Conservation (phyloP, 35 echinoderm and acorn worm genomes). For the Nesometra sesokonis region DNA sequence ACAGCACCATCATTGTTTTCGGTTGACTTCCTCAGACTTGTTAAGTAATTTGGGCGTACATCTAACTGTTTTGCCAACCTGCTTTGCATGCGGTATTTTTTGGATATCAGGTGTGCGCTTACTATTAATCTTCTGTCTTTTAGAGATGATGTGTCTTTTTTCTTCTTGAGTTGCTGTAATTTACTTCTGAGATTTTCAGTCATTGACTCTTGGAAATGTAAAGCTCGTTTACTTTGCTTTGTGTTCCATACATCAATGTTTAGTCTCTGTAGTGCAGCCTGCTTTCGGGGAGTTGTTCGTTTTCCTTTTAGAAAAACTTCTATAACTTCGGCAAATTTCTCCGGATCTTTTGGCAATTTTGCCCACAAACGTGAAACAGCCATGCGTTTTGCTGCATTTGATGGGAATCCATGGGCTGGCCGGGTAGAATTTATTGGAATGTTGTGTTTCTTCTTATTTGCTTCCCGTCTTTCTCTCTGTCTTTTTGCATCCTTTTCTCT, state of each 20-base stretch:
- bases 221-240: background rate
- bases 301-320: background rate
- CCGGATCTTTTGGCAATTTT: slow-evolving; percentile 12
- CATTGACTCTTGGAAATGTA: slow-evolving; percentile 7
- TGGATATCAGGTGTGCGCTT: background rate
- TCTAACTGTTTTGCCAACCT: background rate
- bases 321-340: slow-evolving; percentile 25
- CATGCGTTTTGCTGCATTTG: slow-evolving; percentile 1
- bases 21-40: background rate
- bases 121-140: background rate
- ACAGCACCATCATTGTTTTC: background rate
- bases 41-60: slow-evolving; percentile 26
- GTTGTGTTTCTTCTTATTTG: background rate
- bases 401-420: background rate
- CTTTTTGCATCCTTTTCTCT: slow-evolving; percentile 14
- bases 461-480: background rate
- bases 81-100: slow-evolving; percentile 8
- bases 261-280: background rate
- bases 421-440: background rate
- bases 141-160: slow-evolving; percentile 8
- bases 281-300: slow-evolving; percentile 7
- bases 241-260: background rate
- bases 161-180: background rate
- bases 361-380: background rate
- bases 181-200: background rate